phyloP scores from a whole-genome alignment of 2,888 invertebrate species.

The Amorpha juglandis region DNA sequence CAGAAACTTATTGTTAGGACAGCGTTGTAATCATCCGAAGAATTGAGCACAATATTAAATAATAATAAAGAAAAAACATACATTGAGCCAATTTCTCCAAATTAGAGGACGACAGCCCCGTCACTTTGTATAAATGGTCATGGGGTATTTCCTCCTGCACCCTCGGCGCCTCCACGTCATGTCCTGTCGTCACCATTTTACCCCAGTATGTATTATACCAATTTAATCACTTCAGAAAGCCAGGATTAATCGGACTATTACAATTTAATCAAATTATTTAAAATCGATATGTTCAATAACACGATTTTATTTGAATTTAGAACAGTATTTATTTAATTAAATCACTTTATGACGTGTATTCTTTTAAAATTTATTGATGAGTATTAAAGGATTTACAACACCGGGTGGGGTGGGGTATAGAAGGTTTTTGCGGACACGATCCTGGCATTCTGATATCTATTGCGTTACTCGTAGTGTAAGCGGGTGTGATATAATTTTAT shows the following conservation, averaged over 20 bases:
- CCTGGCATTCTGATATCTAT: conserved; percentile 28
- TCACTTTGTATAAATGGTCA: conserved; percentile 73
- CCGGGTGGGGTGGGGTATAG: conserved; percentile 17
- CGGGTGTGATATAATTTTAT: conserved; percentile 36
- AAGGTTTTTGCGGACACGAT: conserved; percentile 6
- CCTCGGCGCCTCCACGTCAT: conserved; percentile 54
- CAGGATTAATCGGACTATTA: conserved; percentile 5
- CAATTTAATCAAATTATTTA: not conserved
- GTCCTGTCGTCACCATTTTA: conserved; percentile 52
- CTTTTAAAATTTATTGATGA: conserved; percentile 14
- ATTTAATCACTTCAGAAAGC: conserved; percentile 12
- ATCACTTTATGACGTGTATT: conserved; percentile 1
- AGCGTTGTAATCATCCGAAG: no score
- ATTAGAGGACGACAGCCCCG: conserved; percentile 70
- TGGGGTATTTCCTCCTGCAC: conserved; percentile 68
- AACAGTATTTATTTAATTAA: not conserved
- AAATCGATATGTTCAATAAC: not conserved
- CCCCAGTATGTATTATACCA: not conserved
- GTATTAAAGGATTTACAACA: conserved; percentile 10
- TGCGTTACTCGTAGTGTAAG: conserved; percentile 14
- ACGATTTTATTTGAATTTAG: conserved; percentile 1
- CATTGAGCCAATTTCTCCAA: conserved; percentile 74
- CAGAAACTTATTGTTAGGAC: no score
- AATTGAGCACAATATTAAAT: no score
- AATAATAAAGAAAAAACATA: conserved; percentile 40